phyloP scores from a whole-genome alignment of 1,140 invertebrate species.

The Anastrepha obliqua region DNA sequence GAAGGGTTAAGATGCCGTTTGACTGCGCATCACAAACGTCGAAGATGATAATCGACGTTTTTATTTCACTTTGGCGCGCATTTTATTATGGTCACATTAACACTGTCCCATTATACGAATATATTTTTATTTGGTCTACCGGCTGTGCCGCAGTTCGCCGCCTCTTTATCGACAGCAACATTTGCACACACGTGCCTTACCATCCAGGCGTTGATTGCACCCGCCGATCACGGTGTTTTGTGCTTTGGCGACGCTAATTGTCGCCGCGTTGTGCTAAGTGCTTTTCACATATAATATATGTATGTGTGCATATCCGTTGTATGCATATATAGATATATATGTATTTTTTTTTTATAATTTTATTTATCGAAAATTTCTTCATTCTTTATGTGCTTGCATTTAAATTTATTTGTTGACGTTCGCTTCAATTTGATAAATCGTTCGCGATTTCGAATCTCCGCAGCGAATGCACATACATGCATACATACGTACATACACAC shows the following conservation, averaged over 20 bases:
- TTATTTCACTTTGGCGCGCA: too few species aligned
- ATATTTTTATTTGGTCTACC: too few species aligned
- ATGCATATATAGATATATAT: too few species aligned
- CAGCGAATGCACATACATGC: neutral
- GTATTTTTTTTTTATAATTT: too few species aligned
- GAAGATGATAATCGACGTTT: too few species aligned
- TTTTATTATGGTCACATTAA: too few species aligned
- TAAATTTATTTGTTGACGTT: conserved; percentile 49
- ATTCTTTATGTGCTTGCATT: neutral
- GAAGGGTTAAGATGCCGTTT: too few species aligned
- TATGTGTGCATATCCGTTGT: neutral
- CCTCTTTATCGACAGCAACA: neutral
- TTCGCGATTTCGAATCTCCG: conserved; percentile 39
- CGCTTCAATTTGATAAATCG: conserved; percentile 56
- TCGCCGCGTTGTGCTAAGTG: neutral
- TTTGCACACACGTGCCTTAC: neutral
- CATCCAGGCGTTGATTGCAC: neutral
- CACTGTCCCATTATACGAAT: too few species aligned
- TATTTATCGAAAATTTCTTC: neutral
- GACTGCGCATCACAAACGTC: too few species aligned
- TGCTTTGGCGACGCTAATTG: neutral
- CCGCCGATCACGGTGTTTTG: neutral
- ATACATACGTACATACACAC: too few species aligned
- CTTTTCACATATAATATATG: neutral
- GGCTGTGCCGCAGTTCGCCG: too few species aligned